Evolutionary conservation across 2,888 invertebrate species (phyloP), one percentile per base, ranked within the genome.

Genomic region (Cistogaster globosa): DNA sequence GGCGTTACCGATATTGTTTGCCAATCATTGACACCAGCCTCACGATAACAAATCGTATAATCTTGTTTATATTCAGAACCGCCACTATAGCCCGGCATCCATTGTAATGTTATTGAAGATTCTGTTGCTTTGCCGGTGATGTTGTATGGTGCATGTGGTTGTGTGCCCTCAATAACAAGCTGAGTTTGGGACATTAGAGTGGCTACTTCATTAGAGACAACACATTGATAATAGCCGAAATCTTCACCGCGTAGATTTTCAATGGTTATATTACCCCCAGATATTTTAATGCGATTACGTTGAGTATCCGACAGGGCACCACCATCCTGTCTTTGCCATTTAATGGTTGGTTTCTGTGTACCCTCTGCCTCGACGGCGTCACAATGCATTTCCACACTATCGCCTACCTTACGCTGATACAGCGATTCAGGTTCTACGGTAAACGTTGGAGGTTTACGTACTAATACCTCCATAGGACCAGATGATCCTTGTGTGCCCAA

Each of bases 61-160:
- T 97, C 97, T 92, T 98, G 98, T 92, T 97, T 97, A 93, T 97
- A 98, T 93, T 97, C 97, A 16, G 97, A 97, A 32, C 98, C 98
- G 63, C 98, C 98, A 89, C 98, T 97, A 93, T 98, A 97, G 4
- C 98, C 98, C 14, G 99, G 98, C 92, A 97, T 94, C 98, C 99
- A 99, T 87, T 95, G 95, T 79, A 99, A 93, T 71, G 97, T 97
- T 83, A 98, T 98, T 85, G 97, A 95, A 92, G 98, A 98, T 93
- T 97, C 97, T 0, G 96, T 97, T 58, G 98, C 96, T 63, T 96
- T 96, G 53, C 97, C 98, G 36, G 97, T 96, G 83, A 99, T 95
- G 93, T 99, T 99, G 94, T 97, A 97, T 0, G 99, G 99, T 58
- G 99, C 98, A 93, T 99, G 98, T 18, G 98, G 98, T 90, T 98